Evolutionary conservation across 2,113 vertebrate species (phyloP), one percentile per base, ranked within the genome.

Genomic region (Mesocricetus auratus): DNA sequence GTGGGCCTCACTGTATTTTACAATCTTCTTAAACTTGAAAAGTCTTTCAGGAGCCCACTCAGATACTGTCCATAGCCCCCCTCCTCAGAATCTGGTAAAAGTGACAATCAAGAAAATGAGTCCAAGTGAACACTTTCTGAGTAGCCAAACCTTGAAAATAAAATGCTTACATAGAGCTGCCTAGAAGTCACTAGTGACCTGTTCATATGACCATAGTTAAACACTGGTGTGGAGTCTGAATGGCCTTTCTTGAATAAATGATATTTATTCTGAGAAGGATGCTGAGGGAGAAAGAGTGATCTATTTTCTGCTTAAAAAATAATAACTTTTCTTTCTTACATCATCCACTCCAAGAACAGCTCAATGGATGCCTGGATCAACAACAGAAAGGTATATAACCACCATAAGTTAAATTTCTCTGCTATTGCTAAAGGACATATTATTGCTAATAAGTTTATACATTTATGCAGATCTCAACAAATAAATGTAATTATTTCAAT

Each of bases 381-480:
- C 42, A 90, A n/a, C 90, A 92, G 81, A 62, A 62, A 78, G 31
- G 6, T 16, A 79, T 77, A 88, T 12, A 95, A 90, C 77, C 29
- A 90, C 36, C 82, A 62, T 62, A 82, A 83, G 75, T 88, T 93
- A 96, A 95, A 45, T 60, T 92, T 33, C 69, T 92, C 7, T 77
- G 45, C 77, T 78, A 53, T 47, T 81, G 22, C n/a, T 73, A 58
- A 13, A 88, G 60, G 10, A 78, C 26, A 56, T 39, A 69, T 53
- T 53, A 74, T 47, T 69, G 22, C 26, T n/a, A 71, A 62, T 36
- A 82, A 2, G 6, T 94, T 87, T 89, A 10, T 60, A 5, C 83
- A 60, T 22, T 42, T 42, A 39, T 90, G 26, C 88, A 29, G 75
- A 22, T 93, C 36, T 78, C 50, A 82, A 94, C n/a, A 91, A 74